Evolutionary conservation across 2,113 vertebrate species (phyloP).

Genomic region (Thunnus maccoyii): DNA sequence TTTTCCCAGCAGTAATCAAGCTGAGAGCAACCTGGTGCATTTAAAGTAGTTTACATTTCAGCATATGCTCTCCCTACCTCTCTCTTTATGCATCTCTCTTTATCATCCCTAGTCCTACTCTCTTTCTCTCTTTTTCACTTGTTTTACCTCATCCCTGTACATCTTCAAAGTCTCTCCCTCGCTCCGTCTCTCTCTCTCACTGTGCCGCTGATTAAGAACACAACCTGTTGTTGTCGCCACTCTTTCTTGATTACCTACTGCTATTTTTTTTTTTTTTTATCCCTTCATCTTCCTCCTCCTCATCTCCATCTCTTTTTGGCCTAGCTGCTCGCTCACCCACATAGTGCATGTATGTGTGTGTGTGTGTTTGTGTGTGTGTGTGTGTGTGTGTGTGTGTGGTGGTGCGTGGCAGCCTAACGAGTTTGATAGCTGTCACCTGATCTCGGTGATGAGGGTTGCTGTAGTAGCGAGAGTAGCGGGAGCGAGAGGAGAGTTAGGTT

Average conservation of each 20-base stretch:
- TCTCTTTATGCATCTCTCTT: conserved; percentile 34
- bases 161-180: conserved; percentile 27
- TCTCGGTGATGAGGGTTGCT: conserved; percentile 86
- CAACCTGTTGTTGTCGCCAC: conserved; percentile 80
- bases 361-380: background rate
- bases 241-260: conserved; percentile 80
- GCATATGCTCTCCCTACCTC: conserved; percentile 44
- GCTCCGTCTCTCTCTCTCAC: conserved; percentile 2
- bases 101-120: background rate
- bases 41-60: conserved; percentile 68
- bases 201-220: conserved; percentile 77
- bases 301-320: conserved; percentile 69
- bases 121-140: conserved; percentile 35
- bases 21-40: conserved; percentile 65
- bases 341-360: background rate
- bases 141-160: conserved; percentile 39
- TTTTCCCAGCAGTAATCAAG: conserved; percentile 76
- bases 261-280: conserved; percentile 72
- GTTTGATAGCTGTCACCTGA: conserved; percentile 88
- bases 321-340: conserved; percentile 73
- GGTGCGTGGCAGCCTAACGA: conserved; percentile 74
- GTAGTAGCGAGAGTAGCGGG: conserved; percentile 81
- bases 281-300: conserved; percentile 72
- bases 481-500: conserved; percentile 86
- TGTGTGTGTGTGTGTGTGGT: conserved; percentile 45